Base-by-base conservation (phyloP, 1,140 invertebrate genomes). In the Drosophila erecta region DNA sequence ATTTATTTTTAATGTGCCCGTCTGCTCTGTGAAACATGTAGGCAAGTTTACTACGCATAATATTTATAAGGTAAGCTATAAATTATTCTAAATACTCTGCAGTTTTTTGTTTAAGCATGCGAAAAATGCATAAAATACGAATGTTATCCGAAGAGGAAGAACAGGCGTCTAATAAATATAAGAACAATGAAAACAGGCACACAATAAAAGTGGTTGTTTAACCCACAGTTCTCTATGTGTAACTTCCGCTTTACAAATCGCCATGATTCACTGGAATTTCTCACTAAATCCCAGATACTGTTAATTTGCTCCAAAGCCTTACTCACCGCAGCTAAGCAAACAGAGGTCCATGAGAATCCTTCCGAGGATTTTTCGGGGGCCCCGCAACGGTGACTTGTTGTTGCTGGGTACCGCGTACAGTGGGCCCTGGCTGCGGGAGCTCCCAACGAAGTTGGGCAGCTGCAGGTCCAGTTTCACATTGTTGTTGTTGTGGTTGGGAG, bases 391-490 rank as follows among this genome's bases (percentile, higher is more conserved):
- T 7, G 44, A 1, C 55, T 72, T 81, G 14, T 40, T 33, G 55
- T 33, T 27, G 51, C 38, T 72, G 37, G 20, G 24, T 7, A 38
- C 37, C 6, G 35, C 33, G 8, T 59, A 41, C 56, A 57, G 51
- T 8, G 50, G 4, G 35, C 65, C 65, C 40, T 43, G 47, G 14
- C 12, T 15, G 12, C 30, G 35, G 15, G 56, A 22, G 44, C 54
- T 46, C 22, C 50, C 72, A 10, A 70, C 76, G 51, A 77, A 89
- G 6, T 53, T 69, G 27, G 84, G 79, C 69, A 89, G 58, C 49
- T 89, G 78, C 49, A 89, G 65, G 60, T 91, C 80, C 51, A 89
- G 67, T 65, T 91, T 91, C 35, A 91, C 90, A 73, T 91, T 89
- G 54, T 85, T 72, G 22, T 79, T 85, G 49, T 79, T 83, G 22